phyloP scores from a whole-genome alignment of 2,888 invertebrate species.

The Pelosia muscerda region DNA sequence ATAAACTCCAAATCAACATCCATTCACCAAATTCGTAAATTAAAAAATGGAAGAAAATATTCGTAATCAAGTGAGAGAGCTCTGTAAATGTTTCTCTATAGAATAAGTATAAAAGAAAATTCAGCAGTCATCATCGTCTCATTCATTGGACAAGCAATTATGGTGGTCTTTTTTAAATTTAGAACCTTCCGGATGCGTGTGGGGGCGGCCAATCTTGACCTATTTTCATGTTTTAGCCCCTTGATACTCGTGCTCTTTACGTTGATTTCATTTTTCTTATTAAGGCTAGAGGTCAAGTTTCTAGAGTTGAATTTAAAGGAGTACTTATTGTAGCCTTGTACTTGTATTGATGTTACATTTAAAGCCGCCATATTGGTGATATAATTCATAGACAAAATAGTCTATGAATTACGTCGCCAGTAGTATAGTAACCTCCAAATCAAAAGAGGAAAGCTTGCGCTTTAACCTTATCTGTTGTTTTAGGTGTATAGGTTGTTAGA shows the following conservation, averaged over 20 bases:
- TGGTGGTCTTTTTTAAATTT: constrained; percentile 45
- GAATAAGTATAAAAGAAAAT: constrained; percentile 7
- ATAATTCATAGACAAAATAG: too few species aligned
- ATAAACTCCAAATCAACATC: background rate
- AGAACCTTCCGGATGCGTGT: constrained; percentile 49
- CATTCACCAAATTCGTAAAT: background rate
- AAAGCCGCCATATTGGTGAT: background rate
- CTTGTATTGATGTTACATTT: background rate
- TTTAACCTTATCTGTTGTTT: too few species aligned
- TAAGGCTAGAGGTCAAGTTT: constrained; percentile 15
- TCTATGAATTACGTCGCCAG: too few species aligned
- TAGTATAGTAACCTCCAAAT: too few species aligned
- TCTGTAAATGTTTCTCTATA: background rate
- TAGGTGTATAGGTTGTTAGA: too few species aligned
- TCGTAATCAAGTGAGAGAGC: background rate
- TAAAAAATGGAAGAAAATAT: background rate
- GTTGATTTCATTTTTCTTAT: constrained; percentile 39
- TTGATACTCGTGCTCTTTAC: constrained; percentile 33
- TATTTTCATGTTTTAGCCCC: constrained; percentile 48
- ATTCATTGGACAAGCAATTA: constrained; percentile 44
- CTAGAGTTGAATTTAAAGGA: background rate
- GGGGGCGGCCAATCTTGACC: constrained; percentile 50
- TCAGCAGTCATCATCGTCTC: constrained; percentile 24
- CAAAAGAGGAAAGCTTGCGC: too few species aligned
- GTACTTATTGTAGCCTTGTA: background rate